These are phyloP conservation scores for Ericerus pela DNA, from an alignment of 1,140 invertebrate species.

Conservation along the genomic window DNA sequence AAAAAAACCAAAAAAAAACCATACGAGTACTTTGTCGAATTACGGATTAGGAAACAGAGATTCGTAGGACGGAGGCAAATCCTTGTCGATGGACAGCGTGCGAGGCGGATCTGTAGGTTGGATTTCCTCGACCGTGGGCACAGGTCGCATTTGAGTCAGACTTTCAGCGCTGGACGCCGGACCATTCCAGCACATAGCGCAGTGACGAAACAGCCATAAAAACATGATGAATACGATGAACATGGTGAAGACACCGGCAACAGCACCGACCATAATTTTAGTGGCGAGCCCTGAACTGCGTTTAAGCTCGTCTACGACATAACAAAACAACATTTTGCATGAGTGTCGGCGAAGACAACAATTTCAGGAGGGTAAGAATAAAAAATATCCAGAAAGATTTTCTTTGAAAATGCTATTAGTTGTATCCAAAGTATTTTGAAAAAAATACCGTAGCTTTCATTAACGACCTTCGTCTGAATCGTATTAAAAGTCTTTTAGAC, in stretches of 20 bases:
- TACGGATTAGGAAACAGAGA: constrained; percentile 23
- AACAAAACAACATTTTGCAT: neutral
- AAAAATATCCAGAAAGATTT: no score
- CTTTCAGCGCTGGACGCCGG: constrained; percentile 12
- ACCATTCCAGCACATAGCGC: constrained; percentile 18
- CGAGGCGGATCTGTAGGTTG: constrained; percentile 20
- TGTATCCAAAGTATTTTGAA: no score
- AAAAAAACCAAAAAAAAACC: neutral
- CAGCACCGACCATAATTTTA: constrained; percentile 19
- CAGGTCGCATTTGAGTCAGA: constrained; percentile 14
- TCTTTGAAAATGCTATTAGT: no score
- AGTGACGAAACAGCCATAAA: constrained; percentile 25
- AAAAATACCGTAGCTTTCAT: no score
- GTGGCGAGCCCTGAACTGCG: constrained; percentile 2
- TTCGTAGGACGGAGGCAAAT: constrained; percentile 27
- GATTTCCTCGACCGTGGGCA: constrained; percentile 15
- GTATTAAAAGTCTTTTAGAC: no score
- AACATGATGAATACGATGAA: constrained; percentile 27
- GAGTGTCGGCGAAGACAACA: neutral
- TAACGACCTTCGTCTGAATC: no score
- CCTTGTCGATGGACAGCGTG: constrained; percentile 21
- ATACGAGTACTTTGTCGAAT: constrained; percentile 16
- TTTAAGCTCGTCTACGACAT: neutral
- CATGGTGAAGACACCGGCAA: constrained; percentile 25
- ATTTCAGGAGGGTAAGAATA: neutral